phyloP scores from a whole-genome alignment of 2,888 invertebrate genomes.

The Iselma pallidipennis region DNA sequence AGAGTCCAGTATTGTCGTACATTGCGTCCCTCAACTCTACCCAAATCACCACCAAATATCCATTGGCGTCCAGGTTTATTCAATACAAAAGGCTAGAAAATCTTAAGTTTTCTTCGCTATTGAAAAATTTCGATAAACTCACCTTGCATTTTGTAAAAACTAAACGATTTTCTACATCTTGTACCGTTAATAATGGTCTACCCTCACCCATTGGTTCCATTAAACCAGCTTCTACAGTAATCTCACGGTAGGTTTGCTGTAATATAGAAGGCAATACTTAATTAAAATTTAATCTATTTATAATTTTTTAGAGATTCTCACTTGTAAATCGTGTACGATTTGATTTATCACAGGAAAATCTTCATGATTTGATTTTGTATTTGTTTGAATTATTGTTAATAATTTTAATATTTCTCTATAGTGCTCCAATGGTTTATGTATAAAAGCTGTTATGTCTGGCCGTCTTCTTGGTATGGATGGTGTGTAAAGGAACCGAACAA shows the following conservation, averaged over 20 bases:
- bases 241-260: conserved; percentile 75
- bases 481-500: conserved; percentile 78
- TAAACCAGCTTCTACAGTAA: conserved; percentile 79
- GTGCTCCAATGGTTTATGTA: conserved; percentile 85
- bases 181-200: conserved; percentile 76
- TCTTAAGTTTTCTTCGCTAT: conserved; percentile 1
- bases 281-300: not conserved
- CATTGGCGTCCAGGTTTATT: conserved; percentile 84
- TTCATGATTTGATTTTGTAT: conserved; percentile 57
- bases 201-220: conserved; percentile 88
- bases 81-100: conserved; percentile 73
- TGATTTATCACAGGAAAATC: conserved; percentile 57
- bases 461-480: conserved; percentile 80
- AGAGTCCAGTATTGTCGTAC: conserved; percentile 85
- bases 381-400: conserved; percentile 60
- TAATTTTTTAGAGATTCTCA: conserved; percentile 28
- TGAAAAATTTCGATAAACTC: conserved; percentile 29
- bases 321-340: conserved; percentile 58
- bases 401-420: conserved; percentile 67
- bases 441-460: conserved; percentile 82
- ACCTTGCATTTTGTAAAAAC: conserved; percentile 90
- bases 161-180: conserved; percentile 83
- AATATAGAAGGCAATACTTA: conserved; percentile 13
- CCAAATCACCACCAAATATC: conserved; percentile 87
- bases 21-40: conserved; percentile 80